phyloP scores from a whole-genome alignment of 2,888 invertebrate species.

The Nineta flava region DNA sequence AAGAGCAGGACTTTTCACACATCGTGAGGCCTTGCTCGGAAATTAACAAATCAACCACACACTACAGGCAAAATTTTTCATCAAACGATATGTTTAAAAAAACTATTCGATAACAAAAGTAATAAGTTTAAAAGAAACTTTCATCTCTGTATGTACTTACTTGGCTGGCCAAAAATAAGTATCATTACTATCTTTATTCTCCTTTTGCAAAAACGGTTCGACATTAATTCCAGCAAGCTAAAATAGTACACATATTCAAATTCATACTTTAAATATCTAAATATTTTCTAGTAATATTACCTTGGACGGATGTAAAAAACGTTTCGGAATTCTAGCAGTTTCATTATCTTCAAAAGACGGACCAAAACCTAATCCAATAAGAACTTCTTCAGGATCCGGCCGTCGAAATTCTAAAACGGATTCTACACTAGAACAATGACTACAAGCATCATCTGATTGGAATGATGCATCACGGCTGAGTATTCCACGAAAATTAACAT shows the following conservation, averaged over 20 bases:
- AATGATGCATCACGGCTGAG: conserved; percentile 24
- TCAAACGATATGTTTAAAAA: too few species aligned
- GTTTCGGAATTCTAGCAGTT: conserved; percentile 61
- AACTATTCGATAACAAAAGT: too few species aligned
- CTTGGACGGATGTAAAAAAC: conserved; percentile 69
- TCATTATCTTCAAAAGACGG: conserved; percentile 51
- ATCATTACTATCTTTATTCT: conserved; percentile 41
- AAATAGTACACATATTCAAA: conserved; percentile 5
- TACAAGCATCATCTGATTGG: conserved; percentile 32
- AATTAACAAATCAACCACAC: too few species aligned
- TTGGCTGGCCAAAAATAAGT: conserved; percentile 3
- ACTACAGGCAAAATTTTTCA: too few species aligned
- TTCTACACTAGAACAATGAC: conserved; percentile 62
- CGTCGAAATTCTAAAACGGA: conserved; percentile 68
- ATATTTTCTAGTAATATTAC: conserved; percentile 22
- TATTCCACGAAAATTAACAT: conserved; percentile 12
- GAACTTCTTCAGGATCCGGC: conserved; percentile 78
- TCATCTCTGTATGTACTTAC: neutral
- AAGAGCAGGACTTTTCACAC: too few species aligned
- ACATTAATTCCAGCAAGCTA: conserved; percentile 59
- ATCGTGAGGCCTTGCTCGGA: too few species aligned
- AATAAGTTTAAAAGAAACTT: too few species aligned
- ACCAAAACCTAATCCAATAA: conserved; percentile 68
- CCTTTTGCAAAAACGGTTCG: conserved; percentile 55
- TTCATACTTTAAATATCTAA: conserved; percentile 3